Percentiles rank a stretch among this genome's conserved stretches.
Evolutionary conservation across 2,888 invertebrate genomes (phyloP).

Genomic region (Siphonodentalium dalli): DNA sequence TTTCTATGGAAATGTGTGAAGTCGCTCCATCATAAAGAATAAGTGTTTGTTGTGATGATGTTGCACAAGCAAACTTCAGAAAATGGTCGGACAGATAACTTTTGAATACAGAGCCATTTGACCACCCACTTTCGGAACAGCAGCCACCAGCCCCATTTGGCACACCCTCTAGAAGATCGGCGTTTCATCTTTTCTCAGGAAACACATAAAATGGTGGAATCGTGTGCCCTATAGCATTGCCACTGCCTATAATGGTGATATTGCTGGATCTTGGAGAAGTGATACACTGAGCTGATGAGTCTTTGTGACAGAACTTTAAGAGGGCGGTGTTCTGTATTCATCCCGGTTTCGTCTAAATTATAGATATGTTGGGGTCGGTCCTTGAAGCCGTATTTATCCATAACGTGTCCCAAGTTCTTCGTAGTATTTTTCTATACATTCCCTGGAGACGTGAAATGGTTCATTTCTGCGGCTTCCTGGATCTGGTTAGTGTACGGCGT

Average conservation of each 20-base stretch:
- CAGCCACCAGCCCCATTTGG: slow-evolving; percentile 27
- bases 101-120: slow-evolving; percentile 27
- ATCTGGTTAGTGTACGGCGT: no score
- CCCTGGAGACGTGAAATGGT: slow-evolving; percentile 7
- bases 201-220: slow-evolving; percentile 35
- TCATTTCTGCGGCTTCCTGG: slow-evolving; percentile 10
- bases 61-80: slow-evolving; percentile 26
- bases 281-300: no score
- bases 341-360: slow-evolving; percentile 30
- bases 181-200: slow-evolving; percentile 24
- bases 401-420: slow-evolving; percentile 17
- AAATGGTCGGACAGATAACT: slow-evolving; percentile 33
- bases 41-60: slow-evolving; percentile 25
- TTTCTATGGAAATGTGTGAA: slow-evolving; percentile 30
- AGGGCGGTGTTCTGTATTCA: slow-evolving; percentile 12
- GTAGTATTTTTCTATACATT: slow-evolving; percentile 18
- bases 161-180: slow-evolving; percentile 26
- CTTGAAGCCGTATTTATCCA: slow-evolving; percentile 17
- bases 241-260: slow-evolving; percentile 33
- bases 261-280: no score
- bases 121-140: slow-evolving; percentile 16
- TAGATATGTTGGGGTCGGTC: slow-evolving; percentile 27
- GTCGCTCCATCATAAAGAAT: slow-evolving; percentile 33
- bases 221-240: slow-evolving; percentile 33
- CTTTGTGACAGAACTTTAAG: slow-evolving; percentile 3